Evolutionary conservation across 2,113 vertebrate genomes (phyloP), one percentile per base, ranked within the genome.

Genomic region (Leptocoma aspasia): DNA sequence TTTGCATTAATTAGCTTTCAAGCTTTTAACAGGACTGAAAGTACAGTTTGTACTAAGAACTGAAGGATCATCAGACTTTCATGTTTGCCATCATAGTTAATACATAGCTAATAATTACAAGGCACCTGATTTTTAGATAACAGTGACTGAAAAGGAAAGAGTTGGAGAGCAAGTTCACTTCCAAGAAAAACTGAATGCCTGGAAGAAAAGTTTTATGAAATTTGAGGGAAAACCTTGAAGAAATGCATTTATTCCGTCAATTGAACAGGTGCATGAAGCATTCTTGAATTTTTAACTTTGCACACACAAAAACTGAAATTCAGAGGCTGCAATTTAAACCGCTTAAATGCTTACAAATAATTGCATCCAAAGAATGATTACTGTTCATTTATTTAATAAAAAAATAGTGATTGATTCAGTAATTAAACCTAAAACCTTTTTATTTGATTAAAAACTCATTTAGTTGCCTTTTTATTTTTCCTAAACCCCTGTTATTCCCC

Each of bases 1-100:
- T 82, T 73, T 77, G 33, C n/a, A 42, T 88, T 90, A 94, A 84
- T 90, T 86, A 86, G 31, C 83, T 92, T 81, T 80, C 56, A 89
- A 54, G 83, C 13, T 90, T 92, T 93, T 86, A 91, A 89, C 27
- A 49, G 24, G 23, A 39, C 44, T 80, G 33, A 94, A 92, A 89
- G 84, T 35, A 97, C 90, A 56, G 9, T n/a, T 53, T 73, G 88
- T 93, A 68, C 82, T 39, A 94, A 89, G n/a, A 90, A 77, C 42
- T 89, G 70, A 84, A 91, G 45, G 26, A 86, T 39, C 57, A 72
- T 66, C 52, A 77, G 33, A 72, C 35, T 82, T 79, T 45, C 56
- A 83, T 15, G 53, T 50, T 83, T 75, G 56, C 41, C 26, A 68
- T 45, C 44, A 64, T 1, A 71, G 64, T 76, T 82, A 57, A 49